Conservation (phyloP, 2,113 vertebrate species). For the Proteles cristata region DNA sequence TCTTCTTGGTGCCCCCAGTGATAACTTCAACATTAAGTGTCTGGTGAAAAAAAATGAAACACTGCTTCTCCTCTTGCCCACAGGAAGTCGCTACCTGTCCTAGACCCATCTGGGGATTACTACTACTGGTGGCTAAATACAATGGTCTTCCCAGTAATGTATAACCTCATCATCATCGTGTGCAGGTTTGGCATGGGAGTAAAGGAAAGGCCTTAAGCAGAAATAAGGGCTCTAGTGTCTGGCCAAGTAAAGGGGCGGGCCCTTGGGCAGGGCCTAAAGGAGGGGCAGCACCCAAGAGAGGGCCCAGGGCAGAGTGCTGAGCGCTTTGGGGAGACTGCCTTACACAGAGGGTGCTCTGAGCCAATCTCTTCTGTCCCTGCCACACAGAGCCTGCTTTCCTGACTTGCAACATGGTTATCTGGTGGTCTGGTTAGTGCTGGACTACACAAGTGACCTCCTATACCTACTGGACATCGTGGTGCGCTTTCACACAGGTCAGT, state of each 20-base stretch:
- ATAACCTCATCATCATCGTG: conserved; percentile 93
- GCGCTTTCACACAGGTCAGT: conserved; percentile 90
- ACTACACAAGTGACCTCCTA: conserved; percentile 90
- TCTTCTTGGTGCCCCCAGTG: background rate
- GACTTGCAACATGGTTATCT: conserved; percentile 86
- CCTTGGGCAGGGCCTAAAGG: fast-evolving
- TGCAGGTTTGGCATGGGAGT: conserved; percentile 86
- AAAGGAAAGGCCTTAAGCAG: background rate
- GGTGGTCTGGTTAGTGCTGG: conserved; percentile 90
- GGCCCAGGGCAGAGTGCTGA: background rate
- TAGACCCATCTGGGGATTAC: conserved; percentile 92
- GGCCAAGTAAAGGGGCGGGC: background rate
- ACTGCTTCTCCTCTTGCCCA: background rate
- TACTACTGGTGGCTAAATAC: conserved; percentile 93
- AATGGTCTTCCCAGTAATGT: conserved; percentile 91
- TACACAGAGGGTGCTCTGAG: background rate
- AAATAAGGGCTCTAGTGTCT: background rate
- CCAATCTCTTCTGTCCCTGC: background rate
- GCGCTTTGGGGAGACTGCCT: background rate
- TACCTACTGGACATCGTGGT: conserved; percentile 90
- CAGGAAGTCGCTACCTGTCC: conserved; percentile 67
- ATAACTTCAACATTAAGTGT: background rate
- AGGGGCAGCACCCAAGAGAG: background rate
- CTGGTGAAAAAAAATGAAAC: background rate
- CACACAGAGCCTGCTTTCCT: conserved; percentile 91